Percentiles rank a stretch among this genome's conserved stretches.
phyloP scores from a whole-genome alignment of 2,888 invertebrate genomes.

The Nezara viridula region DNA sequence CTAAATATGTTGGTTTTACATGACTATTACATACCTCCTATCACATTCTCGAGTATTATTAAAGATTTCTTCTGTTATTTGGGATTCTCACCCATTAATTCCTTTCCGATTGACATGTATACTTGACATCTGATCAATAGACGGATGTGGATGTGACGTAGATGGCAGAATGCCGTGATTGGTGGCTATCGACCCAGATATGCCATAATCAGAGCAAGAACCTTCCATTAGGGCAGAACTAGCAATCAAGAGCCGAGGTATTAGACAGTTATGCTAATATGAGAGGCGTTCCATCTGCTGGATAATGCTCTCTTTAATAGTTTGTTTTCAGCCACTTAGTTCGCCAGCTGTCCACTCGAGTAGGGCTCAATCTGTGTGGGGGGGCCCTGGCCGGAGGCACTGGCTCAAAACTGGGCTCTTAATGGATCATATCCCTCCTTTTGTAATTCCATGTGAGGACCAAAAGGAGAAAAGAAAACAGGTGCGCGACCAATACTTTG shows the following conservation, averaged over 20 bases:
- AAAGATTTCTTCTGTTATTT: no score
- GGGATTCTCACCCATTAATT: no score
- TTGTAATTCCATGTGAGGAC: background rate
- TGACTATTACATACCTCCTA: no score
- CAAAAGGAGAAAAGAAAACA: no score
- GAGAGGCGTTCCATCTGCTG: slow-evolving; percentile 22
- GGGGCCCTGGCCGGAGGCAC: background rate
- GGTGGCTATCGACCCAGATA: background rate
- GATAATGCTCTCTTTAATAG: slow-evolving; percentile 48
- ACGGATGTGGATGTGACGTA: background rate
- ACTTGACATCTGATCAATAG: background rate
- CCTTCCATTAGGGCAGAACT: background rate
- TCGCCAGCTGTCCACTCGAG: background rate
- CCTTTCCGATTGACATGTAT: background rate
- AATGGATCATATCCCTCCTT: background rate
- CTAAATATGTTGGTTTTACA: no score
- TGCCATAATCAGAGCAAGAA: background rate
- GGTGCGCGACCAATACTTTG: no score
- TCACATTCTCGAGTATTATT: no score
- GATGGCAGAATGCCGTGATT: background rate
- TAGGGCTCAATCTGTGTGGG: background rate
- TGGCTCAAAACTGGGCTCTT: background rate
- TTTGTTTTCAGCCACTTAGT: slow-evolving; percentile 29
- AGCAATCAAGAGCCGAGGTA: slow-evolving; percentile 4
- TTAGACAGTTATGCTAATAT: slow-evolving; percentile 39